Conservation (phyloP, 2,797 vertebrate species). For the Danio kyathit region DNA sequence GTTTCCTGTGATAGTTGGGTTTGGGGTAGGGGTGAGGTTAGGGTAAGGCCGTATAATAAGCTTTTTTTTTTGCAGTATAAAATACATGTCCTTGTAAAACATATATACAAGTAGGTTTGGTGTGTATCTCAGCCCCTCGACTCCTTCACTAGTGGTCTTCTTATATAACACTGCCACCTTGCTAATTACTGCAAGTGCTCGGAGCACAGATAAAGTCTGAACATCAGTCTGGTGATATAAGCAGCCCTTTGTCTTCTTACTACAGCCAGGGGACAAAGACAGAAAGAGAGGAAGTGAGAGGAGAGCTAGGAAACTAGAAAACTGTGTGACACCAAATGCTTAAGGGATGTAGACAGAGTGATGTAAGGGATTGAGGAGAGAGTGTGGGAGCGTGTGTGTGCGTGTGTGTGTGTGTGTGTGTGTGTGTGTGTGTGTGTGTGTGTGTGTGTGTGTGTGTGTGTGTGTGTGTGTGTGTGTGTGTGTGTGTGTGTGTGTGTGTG, state of each 20-base stretch:
- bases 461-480: no score
- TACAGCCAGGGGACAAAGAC: slow-evolving; percentile 37
- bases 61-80: no score
- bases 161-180: slow-evolving; percentile 56
- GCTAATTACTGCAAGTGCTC: slow-evolving; percentile 48
- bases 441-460: no score
- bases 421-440: no score
- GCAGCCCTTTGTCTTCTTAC: slow-evolving; percentile 40
- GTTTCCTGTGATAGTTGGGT: no score
- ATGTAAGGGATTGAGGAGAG: slow-evolving; percentile 40
- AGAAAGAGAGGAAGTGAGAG: slow-evolving; percentile 24
- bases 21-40: no score
- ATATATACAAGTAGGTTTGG: background rate
- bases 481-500: no score
- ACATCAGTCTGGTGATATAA: slow-evolving; percentile 58
- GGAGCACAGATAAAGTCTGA: slow-evolving; percentile 47
- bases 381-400: background rate
- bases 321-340: slow-evolving; percentile 35
- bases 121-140: background rate
- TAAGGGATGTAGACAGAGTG: slow-evolving; percentile 43
- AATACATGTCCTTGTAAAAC: no score
- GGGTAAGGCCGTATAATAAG: no score
- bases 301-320: slow-evolving; percentile 27
- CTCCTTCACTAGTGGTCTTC: slow-evolving; percentile 2
- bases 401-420: no score